Base-by-base conservation (phyloP, 53 echinoderm and acorn worm genomes). In the Echinarachnius parma region DNA sequence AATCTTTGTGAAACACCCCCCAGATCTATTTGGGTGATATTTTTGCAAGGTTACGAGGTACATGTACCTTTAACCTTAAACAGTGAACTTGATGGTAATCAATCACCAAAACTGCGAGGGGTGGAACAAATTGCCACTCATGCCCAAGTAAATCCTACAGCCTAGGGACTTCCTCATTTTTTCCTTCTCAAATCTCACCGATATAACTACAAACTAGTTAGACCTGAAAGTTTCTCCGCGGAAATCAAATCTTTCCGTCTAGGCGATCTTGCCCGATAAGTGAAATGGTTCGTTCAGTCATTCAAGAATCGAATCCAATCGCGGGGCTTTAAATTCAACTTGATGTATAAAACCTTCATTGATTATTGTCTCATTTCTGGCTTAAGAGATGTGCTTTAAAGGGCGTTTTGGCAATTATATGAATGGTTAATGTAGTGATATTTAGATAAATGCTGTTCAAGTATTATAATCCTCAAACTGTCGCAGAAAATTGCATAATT, bases 171-270 rank as follows among this genome's bases (percentile, higher is more conserved):
- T 52, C 52, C 52, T 31, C 52, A 21, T 68, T 68, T 50, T 32
- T 21, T 37, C 25, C 53, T 32, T 32, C n/a, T n/a, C n/a, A n/a
- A n/a, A n/a, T n/a, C n/a, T n/a, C n/a, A n/a, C n/a, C n/a, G n/a
- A n/a, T n/a, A n/a, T n/a, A n/a, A n/a, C n/a, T n/a, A n/a, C n/a
- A n/a, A n/a, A n/a, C n/a, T 31, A 68, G 52, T 52, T 52, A 49
- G 31, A 49, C 68, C 68, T 52, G 68, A 28, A 21, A 68, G 68
- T 68, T 68, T 33, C 68, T 50, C 36, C 50, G 74, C 74, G 57
- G 70, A 72, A 72, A 72, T 72, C 74, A 72, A 72, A 72, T 37
- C 57, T 72, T 72, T 72, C 55, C 74, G 27, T 42, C 34, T 54
- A 28, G 10, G 39, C 18, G 16, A 28, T 34, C 23, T 4, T 26